phyloP scores from a whole-genome alignment of 2,113 vertebrate species.

The human region GRCh38 chr2:22193501-22194000 shows the following conservation, averaged over 20 bases:
- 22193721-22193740: neutral
- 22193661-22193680: neutral
- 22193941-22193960: accelerated
- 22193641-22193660: neutral
- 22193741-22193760: neutral
- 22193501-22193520: neutral
- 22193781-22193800: neutral
- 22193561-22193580: neutral
- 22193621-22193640: neutral
- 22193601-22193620: neutral
- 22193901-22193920: neutral
- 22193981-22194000: neutral
- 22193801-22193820: neutral
- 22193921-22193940: neutral
- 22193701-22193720: neutral
- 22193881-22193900: neutral
- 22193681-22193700: neutral
- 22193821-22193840: neutral
- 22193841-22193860: neutral
- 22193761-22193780: neutral
- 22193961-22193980: neutral
- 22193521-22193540: neutral
- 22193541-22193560: neutral
- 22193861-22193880: neutral
- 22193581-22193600: neutral